Percentiles rank a stretch among this genome's conserved stretches.
Evolutionary conservation across 2,113 vertebrate species (phyloP).

Genomic region (Colaptes auratus): DNA sequence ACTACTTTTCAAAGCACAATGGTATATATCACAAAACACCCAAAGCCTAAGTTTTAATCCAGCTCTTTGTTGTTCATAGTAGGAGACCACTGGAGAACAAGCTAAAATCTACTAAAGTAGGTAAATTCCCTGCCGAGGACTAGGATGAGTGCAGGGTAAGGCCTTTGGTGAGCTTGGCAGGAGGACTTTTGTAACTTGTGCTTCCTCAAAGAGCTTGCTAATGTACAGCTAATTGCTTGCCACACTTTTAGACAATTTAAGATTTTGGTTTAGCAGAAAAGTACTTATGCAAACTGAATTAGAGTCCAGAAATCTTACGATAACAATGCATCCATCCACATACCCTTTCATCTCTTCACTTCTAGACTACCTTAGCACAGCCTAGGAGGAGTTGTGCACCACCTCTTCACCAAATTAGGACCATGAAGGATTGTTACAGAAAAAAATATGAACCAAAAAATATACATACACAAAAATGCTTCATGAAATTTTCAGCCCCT

Average conservation of each 20-base stretch:
- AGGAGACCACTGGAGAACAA: neutral
- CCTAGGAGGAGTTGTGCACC: neutral
- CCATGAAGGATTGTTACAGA: neutral
- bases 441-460: neutral
- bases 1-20: neutral
- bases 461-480: neutral
- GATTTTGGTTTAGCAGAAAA: neutral
- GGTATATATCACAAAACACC: neutral
- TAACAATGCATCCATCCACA: neutral
- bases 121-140: neutral
- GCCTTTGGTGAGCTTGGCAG: neutral
- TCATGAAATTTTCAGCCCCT: neutral
- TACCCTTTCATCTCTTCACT: neutral
- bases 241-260: neutral
- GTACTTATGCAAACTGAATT: neutral
- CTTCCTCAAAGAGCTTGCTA: neutral
- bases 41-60: neutral
- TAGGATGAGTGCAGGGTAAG: neutral
- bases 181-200: accelerated
- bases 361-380: neutral
- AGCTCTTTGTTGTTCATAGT: neutral
- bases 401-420: neutral
- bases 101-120: neutral
- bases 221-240: neutral
- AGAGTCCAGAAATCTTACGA: neutral